Evolutionary conservation across 2,797 vertebrate species (phyloP), one percentile per base, ranked within the genome.

Genomic region (Spea hammondii): DNA sequence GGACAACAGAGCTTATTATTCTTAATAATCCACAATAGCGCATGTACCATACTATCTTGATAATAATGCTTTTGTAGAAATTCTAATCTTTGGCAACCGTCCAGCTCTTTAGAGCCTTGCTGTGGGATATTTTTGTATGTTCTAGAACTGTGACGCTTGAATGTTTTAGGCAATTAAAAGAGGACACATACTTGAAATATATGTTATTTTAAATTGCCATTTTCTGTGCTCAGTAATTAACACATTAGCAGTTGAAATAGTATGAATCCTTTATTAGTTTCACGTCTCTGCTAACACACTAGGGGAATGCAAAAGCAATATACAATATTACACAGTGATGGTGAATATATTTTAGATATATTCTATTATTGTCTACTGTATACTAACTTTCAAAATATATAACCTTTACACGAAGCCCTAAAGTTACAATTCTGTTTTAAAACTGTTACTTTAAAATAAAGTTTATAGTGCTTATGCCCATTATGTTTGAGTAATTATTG

Each of bases 181-280:
- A 57, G 11, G 55, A 59, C n/a, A 45, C 9, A 46, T 10, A 75
- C 14, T 68, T 83, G 83, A 88, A 86, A 88, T 80, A 76, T 83
- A 77, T 32, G 0, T 80, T 79, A 87, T 85, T 89, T 85, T 87
- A 79, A 88, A 89, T 82, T 82, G 72, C 70, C 47, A 44, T 55
- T 78, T 79, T 72, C 46, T 80, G 12, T 57, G 47, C 6, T 84
- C 55, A 85, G 70, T 85, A 85, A 86, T 87, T 85, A 83, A 83
- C 87, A 57, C 51, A 72, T 72, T 72, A 72, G 70, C 53, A 72
- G 53, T 46, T 72, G 44, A 72, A 12, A 72, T 57, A 6, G 10
- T 72, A 46, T 59, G 54, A 32, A 72, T 46, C 5, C 54, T 72
- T 47, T 13, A 51, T 12, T 53, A 12, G 12, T 72, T 46, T 54